A percentile compares a stretch with the other conserved stretches of the same genome.
Evolutionary conservation across 2,797 vertebrate genomes (phyloP).

Genomic region (Strix occidentalis): DNA sequence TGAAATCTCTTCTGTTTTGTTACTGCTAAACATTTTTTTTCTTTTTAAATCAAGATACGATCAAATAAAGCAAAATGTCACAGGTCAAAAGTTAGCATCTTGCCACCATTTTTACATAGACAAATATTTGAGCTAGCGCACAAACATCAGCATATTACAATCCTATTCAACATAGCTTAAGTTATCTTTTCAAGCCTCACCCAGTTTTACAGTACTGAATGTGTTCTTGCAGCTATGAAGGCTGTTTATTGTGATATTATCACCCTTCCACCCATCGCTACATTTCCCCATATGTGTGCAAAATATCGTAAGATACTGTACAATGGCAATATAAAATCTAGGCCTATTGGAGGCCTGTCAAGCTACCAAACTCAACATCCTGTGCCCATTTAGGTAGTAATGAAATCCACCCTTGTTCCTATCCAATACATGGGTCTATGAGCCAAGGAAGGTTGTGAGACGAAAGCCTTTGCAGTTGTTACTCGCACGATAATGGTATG

Average conservation of each 20-base stretch:
- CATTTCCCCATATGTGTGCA: background rate
- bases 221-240: background rate
- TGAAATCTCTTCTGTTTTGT: background rate
- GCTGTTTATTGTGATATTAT: background rate
- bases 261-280: background rate
- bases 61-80: background rate
- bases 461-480: background rate
- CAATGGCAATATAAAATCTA: background rate
- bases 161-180: background rate
- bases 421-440: background rate
- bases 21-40: background rate
- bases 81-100: background rate
- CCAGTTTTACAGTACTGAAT: background rate
- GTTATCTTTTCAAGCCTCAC: background rate
- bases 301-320: background rate
- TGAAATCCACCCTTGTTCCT: background rate
- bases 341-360: background rate
- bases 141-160: background rate
- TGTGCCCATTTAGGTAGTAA: background rate
- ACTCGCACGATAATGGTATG: background rate
- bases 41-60: background rate
- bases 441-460: background rate
- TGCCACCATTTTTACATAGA: background rate
- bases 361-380: background rate
- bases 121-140: background rate